These are phyloP conservation scores for Chionomys nivalis DNA, from an alignment of 2,113 vertebrate genomes.

Conservation along the genomic window DNA sequence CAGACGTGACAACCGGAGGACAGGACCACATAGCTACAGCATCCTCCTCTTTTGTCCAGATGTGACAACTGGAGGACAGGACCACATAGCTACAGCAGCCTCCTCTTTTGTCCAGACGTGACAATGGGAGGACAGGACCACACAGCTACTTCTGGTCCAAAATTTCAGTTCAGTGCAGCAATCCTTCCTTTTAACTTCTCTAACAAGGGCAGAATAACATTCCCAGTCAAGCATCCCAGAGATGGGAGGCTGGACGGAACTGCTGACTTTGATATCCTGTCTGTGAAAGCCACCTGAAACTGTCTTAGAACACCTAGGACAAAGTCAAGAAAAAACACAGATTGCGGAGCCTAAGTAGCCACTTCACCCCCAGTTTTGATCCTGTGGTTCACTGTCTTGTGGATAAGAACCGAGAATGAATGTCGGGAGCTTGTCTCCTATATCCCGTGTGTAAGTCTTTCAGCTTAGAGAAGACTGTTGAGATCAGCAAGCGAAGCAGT, in stretches of 20 bases:
- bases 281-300: background rate
- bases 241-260: background rate
- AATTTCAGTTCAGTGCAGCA: background rate
- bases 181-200: background rate
- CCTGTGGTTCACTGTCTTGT: background rate
- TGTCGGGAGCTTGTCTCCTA: too few species aligned
- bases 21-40: fast-evolving
- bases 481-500: background rate
- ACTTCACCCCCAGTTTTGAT: too few species aligned
- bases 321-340: background rate
- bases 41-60: background rate
- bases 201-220: background rate
- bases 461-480: background rate
- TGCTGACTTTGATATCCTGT: background rate
- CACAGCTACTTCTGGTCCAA: background rate
- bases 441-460: background rate
- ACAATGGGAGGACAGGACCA: background rate
- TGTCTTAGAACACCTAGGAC: background rate
- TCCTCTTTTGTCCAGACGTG: background rate
- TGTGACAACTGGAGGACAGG: background rate
- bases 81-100: too few species aligned
- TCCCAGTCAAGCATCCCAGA: background rate
- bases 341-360: background rate
- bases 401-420: background rate
- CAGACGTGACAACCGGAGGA: background rate